Conservation (phyloP, 2,113 vertebrate species). For the Zapus hudsonius region DNA sequence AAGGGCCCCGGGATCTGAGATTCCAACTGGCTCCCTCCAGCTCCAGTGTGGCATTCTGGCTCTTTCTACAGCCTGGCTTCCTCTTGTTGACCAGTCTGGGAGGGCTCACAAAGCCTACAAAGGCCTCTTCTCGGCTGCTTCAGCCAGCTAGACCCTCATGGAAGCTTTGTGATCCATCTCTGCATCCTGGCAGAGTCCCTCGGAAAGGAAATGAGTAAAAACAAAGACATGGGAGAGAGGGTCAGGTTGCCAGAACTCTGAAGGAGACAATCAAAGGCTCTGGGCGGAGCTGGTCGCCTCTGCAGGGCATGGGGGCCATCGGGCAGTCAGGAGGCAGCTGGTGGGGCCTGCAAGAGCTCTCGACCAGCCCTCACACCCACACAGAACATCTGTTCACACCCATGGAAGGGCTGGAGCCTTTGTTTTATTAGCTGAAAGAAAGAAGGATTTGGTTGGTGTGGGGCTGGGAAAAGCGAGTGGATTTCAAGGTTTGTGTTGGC, state of each 20-base stretch:
- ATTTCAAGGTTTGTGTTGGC: neutral
- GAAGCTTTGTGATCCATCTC: slow-evolving; percentile 63
- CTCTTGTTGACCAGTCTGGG: too few species aligned
- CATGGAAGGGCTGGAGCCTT: slow-evolving; percentile 20
- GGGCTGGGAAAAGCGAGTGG: neutral
- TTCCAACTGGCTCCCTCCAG: neutral
- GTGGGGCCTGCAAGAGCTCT: slow-evolving; percentile 7
- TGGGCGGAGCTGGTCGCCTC: slow-evolving; percentile 48
- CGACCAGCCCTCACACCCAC: slow-evolving; percentile 48
- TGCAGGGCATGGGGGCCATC: slow-evolving; percentile 20
- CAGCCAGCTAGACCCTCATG: neutral
- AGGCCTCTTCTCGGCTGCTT: neutral
- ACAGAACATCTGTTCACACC: slow-evolving; percentile 74
- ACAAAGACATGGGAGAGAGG: slow-evolving; percentile 73
- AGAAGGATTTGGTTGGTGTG: slow-evolving; percentile 40
- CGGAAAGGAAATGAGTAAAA: slow-evolving; percentile 72
- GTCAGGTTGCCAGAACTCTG: slow-evolving; percentile 73
- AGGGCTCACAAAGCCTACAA: neutral
- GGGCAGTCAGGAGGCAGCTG: slow-evolving; percentile 56
- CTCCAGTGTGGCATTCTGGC: neutral
- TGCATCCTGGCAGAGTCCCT: slow-evolving; percentile 56
- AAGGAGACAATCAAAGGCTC: slow-evolving; percentile 69
- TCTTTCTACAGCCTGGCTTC: neutral
- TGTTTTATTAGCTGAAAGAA: slow-evolving; percentile 53
- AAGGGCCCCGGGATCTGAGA: neutral